phyloP scores from a whole-genome alignment of 1,140 invertebrate genomes.

The Zaprionus davidi region DNA sequence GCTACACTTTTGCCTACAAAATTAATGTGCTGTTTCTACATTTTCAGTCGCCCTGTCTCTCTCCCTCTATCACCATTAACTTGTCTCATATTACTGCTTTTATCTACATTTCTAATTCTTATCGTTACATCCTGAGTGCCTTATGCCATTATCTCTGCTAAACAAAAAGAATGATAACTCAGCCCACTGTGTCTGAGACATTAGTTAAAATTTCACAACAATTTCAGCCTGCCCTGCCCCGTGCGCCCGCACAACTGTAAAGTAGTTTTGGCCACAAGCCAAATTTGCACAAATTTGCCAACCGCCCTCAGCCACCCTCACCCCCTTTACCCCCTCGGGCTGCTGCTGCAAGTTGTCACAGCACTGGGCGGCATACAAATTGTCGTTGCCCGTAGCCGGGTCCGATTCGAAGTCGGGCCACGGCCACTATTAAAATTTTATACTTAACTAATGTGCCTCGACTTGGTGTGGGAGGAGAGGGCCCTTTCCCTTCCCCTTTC shows the following conservation, averaged over 20 bases:
- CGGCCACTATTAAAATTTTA: conserved; percentile 62
- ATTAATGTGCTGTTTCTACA: no score
- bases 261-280: conserved; percentile 65
- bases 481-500: background rate
- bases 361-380: conserved; percentile 40
- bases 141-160: background rate
- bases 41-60: no score
- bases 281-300: conserved; percentile 64
- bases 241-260: conserved; percentile 50
- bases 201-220: conserved; percentile 59
- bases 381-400: conserved; percentile 29
- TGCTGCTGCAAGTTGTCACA: conserved; percentile 48
- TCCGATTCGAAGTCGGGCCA: conserved; percentile 24
- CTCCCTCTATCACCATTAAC: no score
- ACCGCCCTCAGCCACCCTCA: conserved; percentile 2
- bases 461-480: background rate
- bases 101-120: background rate
- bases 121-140: conserved; percentile 1
- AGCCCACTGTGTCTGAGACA: conserved; percentile 28
- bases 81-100: background rate
- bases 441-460: conserved; percentile 61
- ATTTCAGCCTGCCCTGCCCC: conserved; percentile 6
- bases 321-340: background rate
- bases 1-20: no score
- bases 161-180: conserved; percentile 2